Evolutionary conservation across 2,797 vertebrate genomes (phyloP), one percentile per base, ranked within the genome.

Genomic region (Oophaga sylvatica): DNA sequence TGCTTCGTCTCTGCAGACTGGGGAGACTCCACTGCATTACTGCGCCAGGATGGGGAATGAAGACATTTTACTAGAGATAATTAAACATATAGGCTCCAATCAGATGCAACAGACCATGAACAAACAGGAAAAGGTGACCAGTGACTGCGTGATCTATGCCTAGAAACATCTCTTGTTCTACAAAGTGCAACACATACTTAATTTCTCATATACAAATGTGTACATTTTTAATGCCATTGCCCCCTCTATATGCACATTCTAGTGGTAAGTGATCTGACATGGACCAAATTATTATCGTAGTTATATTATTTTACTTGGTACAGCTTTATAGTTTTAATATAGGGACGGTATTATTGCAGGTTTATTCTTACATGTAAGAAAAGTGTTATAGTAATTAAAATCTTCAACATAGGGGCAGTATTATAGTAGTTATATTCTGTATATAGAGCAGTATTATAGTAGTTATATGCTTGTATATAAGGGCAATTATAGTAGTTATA

Each of bases 1-100:
- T 48, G 0, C 53, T 75, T n/a, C 3, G 9, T 75, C 41, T n/a
- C 41, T 75, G 19, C 78, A 91, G 81, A 87, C 79, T 1, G 45
- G 12, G 29, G 92, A 93, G 84, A 93, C 88, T 11, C 93, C 92
- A 0, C 84, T 92, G 62, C 90, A 93, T 87, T 91, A 83, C 65
- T 92, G 91, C 48, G 88, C 90, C 87, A 87, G 88, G 12, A 89
- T 87, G 85, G 92, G 92, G 13, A 93, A 92, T 75, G 89, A 88
- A 22, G 91, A 83, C 2, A 75, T 90, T 12, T 68, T 92, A 62
- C 88, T 83, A 59, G 91, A 92, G 88, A 91, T 91, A 81, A 84
- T 93, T 75, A 86, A 83, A 77, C 86, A 68, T 15, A 89, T 93
- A 29, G 48, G 70, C 77, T 78, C 56, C 78, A 87, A 56, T 87